Evolutionary conservation across 2,888 invertebrate species (phyloP), one percentile per base, ranked within the genome.

Genomic region (Geophilus truncorum): DNA sequence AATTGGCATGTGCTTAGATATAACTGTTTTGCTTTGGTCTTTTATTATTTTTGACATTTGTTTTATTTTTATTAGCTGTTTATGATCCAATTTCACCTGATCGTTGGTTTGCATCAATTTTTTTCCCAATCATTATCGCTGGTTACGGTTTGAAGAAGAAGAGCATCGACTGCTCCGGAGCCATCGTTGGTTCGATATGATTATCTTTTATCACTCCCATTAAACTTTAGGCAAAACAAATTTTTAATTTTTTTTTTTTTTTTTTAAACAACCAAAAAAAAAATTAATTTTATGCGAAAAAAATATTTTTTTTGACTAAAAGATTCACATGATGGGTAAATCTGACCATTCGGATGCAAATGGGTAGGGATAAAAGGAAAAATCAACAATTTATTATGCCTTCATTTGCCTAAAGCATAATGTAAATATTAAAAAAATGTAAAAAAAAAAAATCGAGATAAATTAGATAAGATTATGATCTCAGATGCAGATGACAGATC

Each of bases 111-210:
- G 86, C 90, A 1, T 89, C 93, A 0, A 89, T 91, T 81, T 85
- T 92, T 2, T 87, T 92, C 82, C 93, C 94, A 1, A 85, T 93
- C 21, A 83, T 90, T 0, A 88, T 94, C 80, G 90, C 92, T 81
- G 86, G 90, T 0, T 91, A 92, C 87, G 94, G 93, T 0, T 86
- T 92, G 82, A 91, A 89, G 82, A 91, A 90, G 82, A 92, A 91
- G 83, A 92, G 92, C 84, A 87, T 95, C 0, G 91, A 90, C 85
- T 86, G 89, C 21, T 92, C 92, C 83, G 95, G 94, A 36, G 93
- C 93, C 1, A 82, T 91, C 2, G 87, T 93, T 82, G 90, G 90
- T 90, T 36, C 32, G 77, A 77, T 36, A 36, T 23, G n/a, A 15
- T 21, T 32, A 15, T 76, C 9, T 75, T 75, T 28, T 15, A 30